Base-by-base conservation (phyloP, 1,140 invertebrate genomes). In the Acromyrmex charruanus region DNA sequence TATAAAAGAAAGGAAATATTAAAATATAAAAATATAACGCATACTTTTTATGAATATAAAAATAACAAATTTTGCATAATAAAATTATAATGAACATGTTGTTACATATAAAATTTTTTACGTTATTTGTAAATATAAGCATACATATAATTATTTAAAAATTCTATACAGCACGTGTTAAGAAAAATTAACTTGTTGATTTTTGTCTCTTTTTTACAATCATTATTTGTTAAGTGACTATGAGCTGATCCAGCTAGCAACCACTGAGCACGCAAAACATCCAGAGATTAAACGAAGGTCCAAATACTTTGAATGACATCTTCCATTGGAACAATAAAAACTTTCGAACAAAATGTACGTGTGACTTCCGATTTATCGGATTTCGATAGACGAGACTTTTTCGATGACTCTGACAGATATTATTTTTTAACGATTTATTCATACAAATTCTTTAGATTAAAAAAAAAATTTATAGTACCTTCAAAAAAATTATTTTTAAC, bases 311-410 rank as follows among this genome's bases (percentile, higher is more conserved):
- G 61, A 39, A 14, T 21, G 61, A 53, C 51, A 49, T 21, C 18
- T 68, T 69, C 35, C n/a, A 35, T 44, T 55, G 28, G 28, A 35
- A 6, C 63, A 68, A 68, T 53, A 80, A 80, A 65, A 55, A 80
- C 28, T 69, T 68, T 18, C n/a, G 31, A 35, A 53, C n/a, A 21
- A 80, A 49, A 18, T 44, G 63, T 55, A 66, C 44, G 44, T 65
- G 28, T 53, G 14, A 28, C 61, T n/a, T 66, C n/a, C 4, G 49
- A 16, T n/a, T 80, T 69, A 80, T 80, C 28, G 77, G n/a, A 68
- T 80, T 53, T 80, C 28, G 63, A 80, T 68, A 25, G 4, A 80
- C n/a, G 14, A 14, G 49, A 80, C 28, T 35, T 53, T 68, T 12
- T 9, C n/a, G 6, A 66, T 79, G 3, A 39, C 5, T 39, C 10